Percentiles rank a stretch among this genome's conserved stretches.
phyloP scores from a whole-genome alignment of 2,888 invertebrate genomes.

The Neoscelio sp. region DNA sequence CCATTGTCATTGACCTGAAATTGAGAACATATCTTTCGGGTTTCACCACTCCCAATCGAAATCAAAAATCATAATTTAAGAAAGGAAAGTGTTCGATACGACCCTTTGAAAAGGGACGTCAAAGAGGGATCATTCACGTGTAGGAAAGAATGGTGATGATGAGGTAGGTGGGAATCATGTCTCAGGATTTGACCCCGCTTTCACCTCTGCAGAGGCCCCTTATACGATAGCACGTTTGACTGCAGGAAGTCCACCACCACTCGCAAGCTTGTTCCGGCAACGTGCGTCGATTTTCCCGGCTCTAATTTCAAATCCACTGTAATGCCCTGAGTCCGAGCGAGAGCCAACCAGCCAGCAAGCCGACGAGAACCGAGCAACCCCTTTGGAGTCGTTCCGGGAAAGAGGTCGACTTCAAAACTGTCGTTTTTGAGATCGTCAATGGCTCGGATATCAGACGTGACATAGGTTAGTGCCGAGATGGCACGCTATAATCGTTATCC shows the following conservation, averaged over 20 bases:
- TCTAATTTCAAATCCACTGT: slow-evolving; percentile 69
- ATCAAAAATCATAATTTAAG: not conserved
- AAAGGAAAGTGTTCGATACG: too few relatives aligned
- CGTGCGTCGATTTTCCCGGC: slow-evolving; percentile 76
- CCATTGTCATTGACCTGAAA: too few relatives aligned
- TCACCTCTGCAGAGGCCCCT: slow-evolving; percentile 63
- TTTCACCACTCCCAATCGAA: slow-evolving; percentile 2
- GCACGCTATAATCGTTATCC: slow-evolving; percentile 54
- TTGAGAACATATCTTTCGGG: too few relatives aligned
- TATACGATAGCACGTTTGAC: slow-evolving; percentile 69
- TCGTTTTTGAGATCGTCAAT: slow-evolving; percentile 57
- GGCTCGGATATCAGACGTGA: slow-evolving; percentile 53
- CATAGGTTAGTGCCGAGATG: slow-evolving; percentile 44
- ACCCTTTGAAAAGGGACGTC: slow-evolving; percentile 7
- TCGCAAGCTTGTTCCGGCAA: slow-evolving; percentile 74
- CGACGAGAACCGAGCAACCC: slow-evolving; percentile 7
- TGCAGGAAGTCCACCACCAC: slow-evolving; percentile 72
- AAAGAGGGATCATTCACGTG: slow-evolving; percentile 14
- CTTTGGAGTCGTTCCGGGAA: slow-evolving; percentile 33
- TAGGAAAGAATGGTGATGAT: slow-evolving; percentile 21
- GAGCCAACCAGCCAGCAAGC: not conserved
- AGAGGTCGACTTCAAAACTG: slow-evolving; percentile 60
- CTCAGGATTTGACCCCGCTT: slow-evolving; percentile 41
- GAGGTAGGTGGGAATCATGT: slow-evolving; percentile 37
- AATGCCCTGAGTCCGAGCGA: slow-evolving; percentile 25